phyloP scores from a whole-genome alignment of 2,888 invertebrate species.

The Lordiphosa fenestrarum region DNA sequence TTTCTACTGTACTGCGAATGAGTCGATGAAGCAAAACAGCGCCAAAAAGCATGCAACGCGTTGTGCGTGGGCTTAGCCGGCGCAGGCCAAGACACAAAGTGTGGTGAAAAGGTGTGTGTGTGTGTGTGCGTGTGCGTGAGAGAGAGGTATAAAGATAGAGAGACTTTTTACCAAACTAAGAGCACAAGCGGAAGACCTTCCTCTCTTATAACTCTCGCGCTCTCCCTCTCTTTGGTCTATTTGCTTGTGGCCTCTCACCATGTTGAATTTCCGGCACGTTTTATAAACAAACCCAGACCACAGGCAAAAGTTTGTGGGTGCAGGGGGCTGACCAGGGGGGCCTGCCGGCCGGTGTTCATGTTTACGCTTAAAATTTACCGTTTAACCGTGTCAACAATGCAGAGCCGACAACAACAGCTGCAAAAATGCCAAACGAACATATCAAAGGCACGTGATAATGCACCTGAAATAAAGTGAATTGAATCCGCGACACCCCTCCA shows the following conservation, averaged over 20 bases:
- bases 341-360: constrained; percentile 17
- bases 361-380: constrained; percentile 46
- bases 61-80: constrained; percentile 48
- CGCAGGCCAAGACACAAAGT: constrained; percentile 50
- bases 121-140: background rate
- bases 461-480: constrained; percentile 35
- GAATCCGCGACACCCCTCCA: constrained; percentile 1
- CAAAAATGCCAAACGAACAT: constrained; percentile 35
- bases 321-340: constrained; percentile 2
- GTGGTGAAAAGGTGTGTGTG: constrained; percentile 54
- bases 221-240: constrained; percentile 35
- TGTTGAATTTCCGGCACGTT: constrained; percentile 68
- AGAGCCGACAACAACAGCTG: constrained; percentile 24
- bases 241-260: constrained; percentile 52
- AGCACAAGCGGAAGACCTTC: constrained; percentile 12
- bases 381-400: constrained; percentile 56
- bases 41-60: constrained; percentile 57
- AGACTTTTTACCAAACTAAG: background rate
- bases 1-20: constrained; percentile 44
- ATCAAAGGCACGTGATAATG: constrained; percentile 49
- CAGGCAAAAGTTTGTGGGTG: background rate
- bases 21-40: constrained; percentile 44
- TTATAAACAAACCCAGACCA: constrained; percentile 68
- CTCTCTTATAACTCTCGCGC: constrained; percentile 16
- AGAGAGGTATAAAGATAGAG: background rate